These are phyloP conservation scores for Sinohyriopsis cumingii DNA, from an alignment of 2,888 invertebrate genomes.

Conservation along the genomic window DNA sequence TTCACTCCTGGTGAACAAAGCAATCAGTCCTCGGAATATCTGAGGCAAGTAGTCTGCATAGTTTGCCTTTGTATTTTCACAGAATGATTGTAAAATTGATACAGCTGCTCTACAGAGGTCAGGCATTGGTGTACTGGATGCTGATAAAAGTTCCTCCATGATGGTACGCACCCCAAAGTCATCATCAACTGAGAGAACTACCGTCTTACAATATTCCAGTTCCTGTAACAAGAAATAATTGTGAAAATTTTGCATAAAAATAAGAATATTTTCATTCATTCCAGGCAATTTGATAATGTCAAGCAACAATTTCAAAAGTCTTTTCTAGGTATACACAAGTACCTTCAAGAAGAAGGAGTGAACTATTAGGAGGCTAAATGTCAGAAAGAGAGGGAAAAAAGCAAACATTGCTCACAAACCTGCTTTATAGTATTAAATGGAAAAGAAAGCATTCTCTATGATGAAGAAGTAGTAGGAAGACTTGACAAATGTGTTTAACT, in stretches of 20 bases:
- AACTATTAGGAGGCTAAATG: too few species aligned
- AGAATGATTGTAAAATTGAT: constrained; percentile 90
- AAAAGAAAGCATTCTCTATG: too few species aligned
- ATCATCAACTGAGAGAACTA: constrained; percentile 91
- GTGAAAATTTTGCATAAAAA: not conserved
- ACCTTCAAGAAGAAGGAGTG: too few species aligned
- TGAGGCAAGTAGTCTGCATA: constrained; percentile 90
- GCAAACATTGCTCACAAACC: too few species aligned
- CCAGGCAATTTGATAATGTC: too few species aligned
- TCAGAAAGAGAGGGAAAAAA: too few species aligned
- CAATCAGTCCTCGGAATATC: constrained; percentile 88
- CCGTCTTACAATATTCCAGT: constrained; percentile 92
- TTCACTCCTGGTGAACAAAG: constrained; percentile 87
- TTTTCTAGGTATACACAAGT: too few species aligned
- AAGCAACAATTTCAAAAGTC: too few species aligned
- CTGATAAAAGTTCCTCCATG: constrained; percentile 88
- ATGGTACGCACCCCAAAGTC: constrained; percentile 87
- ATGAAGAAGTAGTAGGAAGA: too few species aligned
- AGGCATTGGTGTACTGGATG: constrained; percentile 73
- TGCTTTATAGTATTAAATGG: too few species aligned
- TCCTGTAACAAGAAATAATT: constrained; percentile 74
- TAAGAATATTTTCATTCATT: not conserved
- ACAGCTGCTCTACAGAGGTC: constrained; percentile 86
- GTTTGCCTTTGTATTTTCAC: constrained; percentile 89
- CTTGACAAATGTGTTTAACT: too few species aligned